These are phyloP conservation scores for Byasa hedistus DNA, from an alignment of 2,888 invertebrate species.

Conservation along the genomic window DNA sequence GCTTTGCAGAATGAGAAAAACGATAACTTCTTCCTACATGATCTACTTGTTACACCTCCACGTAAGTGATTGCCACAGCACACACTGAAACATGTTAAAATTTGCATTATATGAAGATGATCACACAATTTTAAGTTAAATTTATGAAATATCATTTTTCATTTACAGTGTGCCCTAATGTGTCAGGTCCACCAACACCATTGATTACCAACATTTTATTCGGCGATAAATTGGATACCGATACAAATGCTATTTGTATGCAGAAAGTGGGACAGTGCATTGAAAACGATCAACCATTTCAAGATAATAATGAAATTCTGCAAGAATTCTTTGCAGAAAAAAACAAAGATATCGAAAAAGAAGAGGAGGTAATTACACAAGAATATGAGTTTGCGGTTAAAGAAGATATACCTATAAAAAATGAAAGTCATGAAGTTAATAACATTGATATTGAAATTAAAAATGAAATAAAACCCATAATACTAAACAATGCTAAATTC, in stretches of 20 bases:
- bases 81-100: too few relatives aligned
- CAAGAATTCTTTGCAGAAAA: slow-evolving; percentile 48
- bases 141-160: too few relatives aligned
- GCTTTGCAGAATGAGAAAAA: slow-evolving; percentile 53
- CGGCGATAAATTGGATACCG: slow-evolving; percentile 38
- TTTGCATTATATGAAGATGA: too few relatives aligned
- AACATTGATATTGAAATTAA: background rate
- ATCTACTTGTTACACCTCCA: slow-evolving; percentile 57
- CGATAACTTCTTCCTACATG: slow-evolving; percentile 51
- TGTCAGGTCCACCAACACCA: slow-evolving; percentile 56
- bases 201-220: slow-evolving; percentile 64
- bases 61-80: slow-evolving; percentile 43
- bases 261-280: slow-evolving; percentile 38
- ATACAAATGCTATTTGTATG: slow-evolving; percentile 2
- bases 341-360: slow-evolving; percentile 30
- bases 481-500: slow-evolving; percentile 39
- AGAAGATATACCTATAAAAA: slow-evolving; percentile 1
- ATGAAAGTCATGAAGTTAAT: slow-evolving; percentile 6
- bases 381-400: slow-evolving; percentile 22
- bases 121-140: too few relatives aligned
- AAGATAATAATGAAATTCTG: slow-evolving; percentile 43
- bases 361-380: slow-evolving; percentile 10
- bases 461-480: slow-evolving; percentile 26
- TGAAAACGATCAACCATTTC: slow-evolving; percentile 38
- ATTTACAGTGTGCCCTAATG: slow-evolving; percentile 38